These are phyloP conservation scores for Limnephilus rhombicus DNA, from an alignment of 2,888 invertebrate species.

Conservation along the genomic window DNA sequence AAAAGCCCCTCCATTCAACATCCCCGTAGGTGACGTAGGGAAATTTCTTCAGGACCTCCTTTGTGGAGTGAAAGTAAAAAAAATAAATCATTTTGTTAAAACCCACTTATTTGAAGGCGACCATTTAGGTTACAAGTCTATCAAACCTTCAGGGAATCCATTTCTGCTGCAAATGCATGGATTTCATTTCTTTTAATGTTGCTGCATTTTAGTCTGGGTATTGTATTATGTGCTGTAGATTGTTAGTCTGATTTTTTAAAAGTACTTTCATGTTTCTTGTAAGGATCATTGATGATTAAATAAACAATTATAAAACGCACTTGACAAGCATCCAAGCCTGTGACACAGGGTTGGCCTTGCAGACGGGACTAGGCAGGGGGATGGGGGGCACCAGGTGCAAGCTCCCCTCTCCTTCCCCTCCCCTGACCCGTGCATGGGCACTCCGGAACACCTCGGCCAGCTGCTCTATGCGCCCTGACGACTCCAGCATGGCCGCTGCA, in stretches of 20 bases:
- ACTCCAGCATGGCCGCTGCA: slow-evolving; percentile 96
- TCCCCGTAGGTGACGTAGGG: too few species aligned
- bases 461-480: slow-evolving; percentile 94
- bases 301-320: slow-evolving; percentile 67
- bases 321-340: slow-evolving; percentile 84
- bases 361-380: slow-evolving; percentile 82
- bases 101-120: too few species aligned
- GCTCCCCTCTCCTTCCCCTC: slow-evolving; percentile 73
- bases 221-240: too few species aligned
- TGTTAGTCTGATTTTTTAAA: background rate
- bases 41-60: too few species aligned
- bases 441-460: slow-evolving; percentile 89
- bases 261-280: background rate
- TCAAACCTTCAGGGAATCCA: background rate
- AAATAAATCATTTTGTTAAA: too few species aligned
- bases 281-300: background rate
- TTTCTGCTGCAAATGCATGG: background rate
- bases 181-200: background rate
- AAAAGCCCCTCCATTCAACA: too few species aligned
- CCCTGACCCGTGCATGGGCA: slow-evolving; percentile 78
- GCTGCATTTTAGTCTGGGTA: too few species aligned
- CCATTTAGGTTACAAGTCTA: background rate
- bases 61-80: too few species aligned
- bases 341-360: slow-evolving; percentile 81
- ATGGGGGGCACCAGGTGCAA: slow-evolving; percentile 84